Evolutionary conservation across 2,113 vertebrate species (phyloP).

Genomic region (Struthio camelus): DNA sequence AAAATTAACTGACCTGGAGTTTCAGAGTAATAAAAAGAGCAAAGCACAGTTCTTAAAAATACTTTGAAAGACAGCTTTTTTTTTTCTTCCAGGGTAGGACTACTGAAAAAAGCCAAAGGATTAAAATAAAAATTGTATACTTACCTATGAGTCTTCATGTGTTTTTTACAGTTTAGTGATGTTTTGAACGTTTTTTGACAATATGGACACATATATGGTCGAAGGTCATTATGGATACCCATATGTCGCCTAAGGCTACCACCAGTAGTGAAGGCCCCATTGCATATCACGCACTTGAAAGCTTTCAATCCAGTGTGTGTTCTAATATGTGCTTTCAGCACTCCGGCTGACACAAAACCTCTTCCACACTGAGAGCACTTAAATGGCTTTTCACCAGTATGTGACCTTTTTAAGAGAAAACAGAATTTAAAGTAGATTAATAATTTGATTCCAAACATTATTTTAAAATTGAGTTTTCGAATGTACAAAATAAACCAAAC

Average conservation of each 20-base stretch:
- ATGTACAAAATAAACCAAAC: not conserved
- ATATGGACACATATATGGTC: conserved; percentile 98
- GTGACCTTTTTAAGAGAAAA: conserved; percentile 81
- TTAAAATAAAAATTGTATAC: not conserved
- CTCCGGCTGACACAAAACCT: conserved; percentile 95
- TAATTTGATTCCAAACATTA: not conserved
- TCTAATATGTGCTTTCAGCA: conserved; percentile 94
- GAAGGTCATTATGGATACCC: conserved; percentile 95
- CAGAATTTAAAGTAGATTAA: not conserved
- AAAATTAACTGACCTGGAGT: not conserved
- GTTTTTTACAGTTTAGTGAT: conserved; percentile 96
- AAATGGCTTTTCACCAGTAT: conserved; percentile 96
- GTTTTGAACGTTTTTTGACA: conserved; percentile 99
- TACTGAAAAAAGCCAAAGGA: not conserved
- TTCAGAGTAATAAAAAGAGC: not conserved
- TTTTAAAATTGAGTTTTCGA: not conserved
- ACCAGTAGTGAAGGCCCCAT: conserved; percentile 95
- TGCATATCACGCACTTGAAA: conserved; percentile 93
- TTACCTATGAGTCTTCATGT: conserved; percentile 98
- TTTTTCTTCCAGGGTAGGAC: not conserved
- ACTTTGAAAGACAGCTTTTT: not conserved
- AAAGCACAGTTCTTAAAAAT: not conserved
- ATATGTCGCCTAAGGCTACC: conserved; percentile 95
- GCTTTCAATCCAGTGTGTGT: conserved; percentile 96
- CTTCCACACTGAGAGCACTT: conserved; percentile 96